Evolutionary conservation across 1,140 invertebrate genomes (phyloP), one percentile per base, ranked within the genome.

Genomic region (Halesus radiatus): DNA sequence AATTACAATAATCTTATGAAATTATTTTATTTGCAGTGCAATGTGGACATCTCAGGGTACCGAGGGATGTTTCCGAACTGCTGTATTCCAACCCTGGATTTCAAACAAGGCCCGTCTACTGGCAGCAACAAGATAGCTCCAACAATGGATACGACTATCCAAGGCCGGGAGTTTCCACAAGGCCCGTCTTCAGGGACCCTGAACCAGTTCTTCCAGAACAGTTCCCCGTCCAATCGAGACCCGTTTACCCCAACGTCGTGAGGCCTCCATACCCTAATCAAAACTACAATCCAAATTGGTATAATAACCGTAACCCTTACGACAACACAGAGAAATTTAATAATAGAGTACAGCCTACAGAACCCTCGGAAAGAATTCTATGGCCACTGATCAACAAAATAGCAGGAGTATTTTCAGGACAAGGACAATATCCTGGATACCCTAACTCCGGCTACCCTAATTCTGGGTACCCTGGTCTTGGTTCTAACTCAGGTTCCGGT

Each of bases 1-100:
- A 5, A 18, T 18, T 45, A 3, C 37, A 45, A 1, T 8, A 13
- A 45, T 45, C 13, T 2, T 13, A 45, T 13, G 8, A 5, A 32
- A 6, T 32, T 32, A 3, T 8, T 8, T 68, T 45, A 22, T 52
- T 79, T 80, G 50, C 73, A 83, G 82, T 45, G 18, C 76, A 76
- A 58, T 80, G 76, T 62, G 29, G 18, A 13, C 20, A 15, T 22
- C 5, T 29, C 15, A 79, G 73, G 64, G n/a, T 62, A 45, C 62
- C 50, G 10, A 66, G 82, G 56, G 82, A 83, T 76, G 82, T 80
- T 10, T 79, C 82, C 13, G 79, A 83, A 45, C 66, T 80, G 3
- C 37, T 76, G 52, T 79, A 80, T 16, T 75, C 53, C 13, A 76
- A 70, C 23, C 37, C 18, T 16, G 32, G 53, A 26, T 8, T 75